Conservation (phyloP, 23 tunicate species). For the Diplosoma virens region DNA sequence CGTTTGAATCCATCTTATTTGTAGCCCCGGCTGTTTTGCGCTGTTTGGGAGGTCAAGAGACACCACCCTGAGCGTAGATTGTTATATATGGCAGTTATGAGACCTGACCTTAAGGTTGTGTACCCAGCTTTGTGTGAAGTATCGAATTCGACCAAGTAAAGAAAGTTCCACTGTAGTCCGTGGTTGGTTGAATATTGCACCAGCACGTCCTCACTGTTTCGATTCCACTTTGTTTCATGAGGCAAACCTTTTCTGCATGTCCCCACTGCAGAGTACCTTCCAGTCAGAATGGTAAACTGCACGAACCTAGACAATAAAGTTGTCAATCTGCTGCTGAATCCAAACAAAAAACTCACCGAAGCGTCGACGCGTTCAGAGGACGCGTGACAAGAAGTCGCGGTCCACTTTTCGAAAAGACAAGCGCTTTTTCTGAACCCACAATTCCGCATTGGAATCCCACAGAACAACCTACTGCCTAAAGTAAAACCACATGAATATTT, state of each 20-base stretch:
- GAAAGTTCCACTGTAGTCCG: slow-evolving; percentile 55
- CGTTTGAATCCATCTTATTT: slow-evolving; percentile 67
- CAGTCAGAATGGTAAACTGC: slow-evolving; percentile 74
- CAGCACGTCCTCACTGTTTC: slow-evolving; percentile 76
- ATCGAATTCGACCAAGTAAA: slow-evolving; percentile 38
- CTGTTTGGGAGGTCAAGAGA: slow-evolving; percentile 44
- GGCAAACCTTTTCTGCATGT: slow-evolving; percentile 39
- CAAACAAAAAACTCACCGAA: slow-evolving; percentile 26
- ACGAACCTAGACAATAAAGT: slow-evolving; percentile 41
- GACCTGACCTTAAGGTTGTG: background rate
- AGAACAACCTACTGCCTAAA: slow-evolving; percentile 38
- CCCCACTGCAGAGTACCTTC: slow-evolving; percentile 54
- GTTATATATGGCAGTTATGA: background rate
- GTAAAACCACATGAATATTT: too few relatives aligned
- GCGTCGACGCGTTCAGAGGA: slow-evolving; percentile 50
- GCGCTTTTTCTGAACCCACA: slow-evolving; percentile 67
- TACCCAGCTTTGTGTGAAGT: background rate
- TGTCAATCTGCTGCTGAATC: background rate
- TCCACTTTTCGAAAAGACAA: slow-evolving; percentile 48
- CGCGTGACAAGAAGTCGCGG: slow-evolving; percentile 39
- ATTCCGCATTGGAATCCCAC: slow-evolving; percentile 79
- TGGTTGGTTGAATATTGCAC: slow-evolving; percentile 64
- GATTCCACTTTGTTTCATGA: too few relatives aligned
- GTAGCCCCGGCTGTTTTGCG: slow-evolving; percentile 52
- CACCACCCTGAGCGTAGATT: slow-evolving; percentile 29